Conservation (phyloP, 2,888 invertebrate species). For the Seira sanloemensis region DNA sequence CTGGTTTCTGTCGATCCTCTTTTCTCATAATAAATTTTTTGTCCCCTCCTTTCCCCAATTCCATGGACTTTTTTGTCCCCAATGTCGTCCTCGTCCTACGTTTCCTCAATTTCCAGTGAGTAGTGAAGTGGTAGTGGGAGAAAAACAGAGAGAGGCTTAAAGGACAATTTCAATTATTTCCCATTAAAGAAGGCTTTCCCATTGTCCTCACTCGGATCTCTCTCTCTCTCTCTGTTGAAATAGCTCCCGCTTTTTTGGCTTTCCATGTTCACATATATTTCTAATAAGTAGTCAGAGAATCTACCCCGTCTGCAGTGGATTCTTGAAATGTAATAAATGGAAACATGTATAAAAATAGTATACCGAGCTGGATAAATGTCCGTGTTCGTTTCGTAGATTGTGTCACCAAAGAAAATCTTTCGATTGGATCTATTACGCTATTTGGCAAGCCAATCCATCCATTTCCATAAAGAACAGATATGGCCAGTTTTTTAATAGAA, state of each 20-base stretch:
- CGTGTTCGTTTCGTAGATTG: neutral
- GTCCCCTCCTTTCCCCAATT: slow-evolving; percentile 52
- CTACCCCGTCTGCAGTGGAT: neutral
- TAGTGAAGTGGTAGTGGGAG: slow-evolving; percentile 1
- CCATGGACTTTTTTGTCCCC: no score
- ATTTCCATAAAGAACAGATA: slow-evolving; percentile 26
- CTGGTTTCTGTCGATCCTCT: slow-evolving; percentile 38
- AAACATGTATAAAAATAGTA: neutral
- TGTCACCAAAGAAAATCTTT: neutral
- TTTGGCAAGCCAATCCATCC: slow-evolving; percentile 58
- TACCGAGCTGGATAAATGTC: no score
- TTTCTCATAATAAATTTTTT: slow-evolving; percentile 59
- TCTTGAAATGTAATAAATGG: neutral
- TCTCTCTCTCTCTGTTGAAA: slow-evolving; percentile 7
- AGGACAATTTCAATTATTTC: slow-evolving; percentile 71
- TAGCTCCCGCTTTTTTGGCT: neutral
- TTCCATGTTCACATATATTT: no score
- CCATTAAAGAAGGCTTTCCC: slow-evolving; percentile 68
- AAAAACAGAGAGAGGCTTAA: slow-evolving; percentile 62
- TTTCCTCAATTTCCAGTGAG: slow-evolving; percentile 57
- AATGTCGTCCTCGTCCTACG: slow-evolving; percentile 24
- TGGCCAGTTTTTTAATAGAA: neutral
- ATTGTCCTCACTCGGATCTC: slow-evolving; percentile 58
- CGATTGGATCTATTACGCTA: slow-evolving; percentile 48
- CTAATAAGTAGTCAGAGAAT: neutral